Base-by-base conservation (phyloP, 2,888 invertebrate species). In the Eupithecia subumbrata region DNA sequence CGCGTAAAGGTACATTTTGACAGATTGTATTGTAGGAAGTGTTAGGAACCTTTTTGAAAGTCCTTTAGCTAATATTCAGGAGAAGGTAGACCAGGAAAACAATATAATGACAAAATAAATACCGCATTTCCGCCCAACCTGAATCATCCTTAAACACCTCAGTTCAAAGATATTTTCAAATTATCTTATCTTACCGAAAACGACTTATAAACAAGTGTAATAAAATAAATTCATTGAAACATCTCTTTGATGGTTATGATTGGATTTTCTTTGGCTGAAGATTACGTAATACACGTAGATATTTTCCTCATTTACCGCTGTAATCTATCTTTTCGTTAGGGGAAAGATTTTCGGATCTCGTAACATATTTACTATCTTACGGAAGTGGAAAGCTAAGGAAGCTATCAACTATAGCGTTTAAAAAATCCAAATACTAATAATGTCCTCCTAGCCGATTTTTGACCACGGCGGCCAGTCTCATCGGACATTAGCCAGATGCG, bases 261-360 rank as follows among this genome's bases (percentile, higher is more conserved):
- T 52, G 60, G 52, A 43, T 71, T 71, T 67, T 60, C 66, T 67
- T 71, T 67, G 56, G 70, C 67, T 74, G 43, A 67, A 74, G 66
- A 67, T 74, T 66, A 25, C 30, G 66, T 66, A 43, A 60, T 22
- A 60, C 60, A 25, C 25, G 60, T 60, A 60, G 52, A 56, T 66
- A 74, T 74, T 74, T 70, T 70, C 48, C 63, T 69, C 69, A 43
- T 64, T 74, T 74, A 74, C 43, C 66, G 73, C 48, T 34, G 66
- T 74, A 56, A 71, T 74, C 56, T 70, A 22, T 70, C 60, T 25
- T 60, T 25, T 60, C 60, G 60, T 70, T 30, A 34, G n/a, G 52
- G 66, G 56, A 69, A 63, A 63, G 48, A 73, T 69, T 60, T 60
- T 14, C 25, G 12, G 12, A 25, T 60, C 60, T 60, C 12, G 60